Evolutionary conservation across 2,888 invertebrate genomes (phyloP), one percentile per base, ranked within the genome.

Genomic region (Agonopterix heracliana): DNA sequence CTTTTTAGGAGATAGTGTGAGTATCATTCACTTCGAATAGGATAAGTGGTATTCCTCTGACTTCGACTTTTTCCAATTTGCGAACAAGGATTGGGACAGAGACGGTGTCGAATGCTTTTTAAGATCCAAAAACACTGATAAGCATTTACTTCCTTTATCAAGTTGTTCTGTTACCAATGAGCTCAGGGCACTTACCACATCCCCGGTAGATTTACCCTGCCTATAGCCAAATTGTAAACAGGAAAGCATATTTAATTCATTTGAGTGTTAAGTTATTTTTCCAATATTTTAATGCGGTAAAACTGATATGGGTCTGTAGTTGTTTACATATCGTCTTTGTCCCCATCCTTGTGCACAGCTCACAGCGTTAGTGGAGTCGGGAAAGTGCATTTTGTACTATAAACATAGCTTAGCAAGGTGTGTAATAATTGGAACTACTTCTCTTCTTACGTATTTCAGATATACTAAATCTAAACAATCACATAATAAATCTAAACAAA

Each of bases 161-260:
- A 54, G 8, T 3, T 51, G 13, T 10, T 51, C 34, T 35, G 9
- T 17, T 2, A 53, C 42, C 9, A 43, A 9, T 12, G 38, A 14
- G 9, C 34, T 49, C 3, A 53, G 40, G 14, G 46, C 41, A 12
- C 34, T 14, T 1, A 50, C 46, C 2, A 47, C 52, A 35, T 52
- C 52, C 42, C 50, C 47, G 4, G 52, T 49, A 2, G 42, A 49
- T 35, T 36, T 34, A 5, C 42, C 42, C 12, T 36, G 40, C 42
- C 53, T 46, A 13, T 50, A 53, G 8, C 50, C 53, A 45, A 43
- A 53, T 45, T 53, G 50, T 1, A 34, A 26, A 2, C 11, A 4
- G 3, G 54, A 51, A 9, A 51, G 9, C 13, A 51, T 11, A 9
- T 47, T 44, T 5, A 35, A 44, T 47, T 17, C 41, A 8, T 49